phyloP scores from a whole-genome alignment of 2,797 vertebrate genomes.

The Leptoclinus maculatus region DNA sequence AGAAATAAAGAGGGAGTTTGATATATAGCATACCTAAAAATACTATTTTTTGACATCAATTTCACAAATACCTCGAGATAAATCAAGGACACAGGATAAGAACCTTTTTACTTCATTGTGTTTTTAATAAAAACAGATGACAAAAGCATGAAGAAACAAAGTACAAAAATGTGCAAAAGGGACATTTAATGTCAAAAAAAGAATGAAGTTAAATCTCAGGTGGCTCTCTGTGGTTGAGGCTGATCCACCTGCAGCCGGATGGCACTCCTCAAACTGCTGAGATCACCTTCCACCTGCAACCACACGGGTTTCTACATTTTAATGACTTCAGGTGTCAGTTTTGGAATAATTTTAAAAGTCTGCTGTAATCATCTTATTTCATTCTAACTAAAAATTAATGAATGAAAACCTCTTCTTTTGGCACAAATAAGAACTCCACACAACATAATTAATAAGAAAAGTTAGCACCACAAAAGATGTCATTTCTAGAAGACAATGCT shows the following conservation, averaged over 20 bases:
- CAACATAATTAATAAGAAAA: not conserved
- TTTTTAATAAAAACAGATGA: not conserved
- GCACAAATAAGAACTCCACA: not conserved
- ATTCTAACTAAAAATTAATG: too few species aligned
- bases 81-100: not conserved
- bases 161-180: not conserved
- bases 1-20: not conserved
- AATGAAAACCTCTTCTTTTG: too few species aligned
- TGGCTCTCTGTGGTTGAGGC: not conserved
- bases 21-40: not conserved
- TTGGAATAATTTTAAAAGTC: not conserved
- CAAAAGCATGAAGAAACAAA: not conserved
- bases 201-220: not conserved
- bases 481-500: not conserved
- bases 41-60: not conserved
- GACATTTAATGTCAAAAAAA: not conserved
- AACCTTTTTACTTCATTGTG: not conserved
- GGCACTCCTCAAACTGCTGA: slow-evolving; percentile 27
- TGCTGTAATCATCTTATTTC: too few species aligned
- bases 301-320: not conserved
- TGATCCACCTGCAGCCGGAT: slow-evolving; percentile 19
- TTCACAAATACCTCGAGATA: not conserved
- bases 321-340: not conserved
- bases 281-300: slow-evolving; percentile 47
- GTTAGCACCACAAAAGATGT: not conserved